Evolutionary conservation across 2,888 invertebrate genomes (phyloP), one percentile per base, ranked within the genome.

Genomic region (Galerucella calmariensis): DNA sequence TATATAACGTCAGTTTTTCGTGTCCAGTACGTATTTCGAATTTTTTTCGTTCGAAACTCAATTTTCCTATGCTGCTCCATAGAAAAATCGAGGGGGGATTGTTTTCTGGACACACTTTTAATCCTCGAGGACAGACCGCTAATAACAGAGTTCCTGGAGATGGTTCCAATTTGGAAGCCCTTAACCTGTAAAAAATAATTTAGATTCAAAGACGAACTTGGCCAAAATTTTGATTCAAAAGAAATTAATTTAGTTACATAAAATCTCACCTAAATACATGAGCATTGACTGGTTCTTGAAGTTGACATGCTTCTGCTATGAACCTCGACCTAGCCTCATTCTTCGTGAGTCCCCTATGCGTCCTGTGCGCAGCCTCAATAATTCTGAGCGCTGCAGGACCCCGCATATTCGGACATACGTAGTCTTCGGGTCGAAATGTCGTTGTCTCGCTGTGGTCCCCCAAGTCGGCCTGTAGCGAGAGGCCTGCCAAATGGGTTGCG

Each of bases 1-100:
- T 95, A 88, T 95, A 98, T 78, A 98, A 91, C 1, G 95, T 95
- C 80, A 96, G 93, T 85, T 95, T 94, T 82, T 94, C 94, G 84
- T 96, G 96, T 73, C 95, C 94, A 11, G 96, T 95, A 77, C 96
- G 93, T 83, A 98, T 97, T 89, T 98, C 97, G 88, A 99, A 98
- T 88, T 98, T 98, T 88, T 98, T 98, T 84, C 97, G 92, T 91
- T 98, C 98, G 87, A 98, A 98, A 87, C 95, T 95, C 20, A 98
- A 89, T 88, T 97, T 97, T 78, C 95, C 96, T 78, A 99, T 98
- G 82, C 96, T 95, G 83, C 96, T 95, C 98, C 98, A 99, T 74
- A 96, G 92, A 85, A 98, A 97, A 71, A 86, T 87, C 79, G 94
- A 94, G 46, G 94, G 93, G 74, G 94, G 91, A 80, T 91, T 90